These are phyloP conservation scores for Ptilonorhynchus violaceus DNA, from an alignment of 2,113 vertebrate species.

Conservation along the genomic window DNA sequence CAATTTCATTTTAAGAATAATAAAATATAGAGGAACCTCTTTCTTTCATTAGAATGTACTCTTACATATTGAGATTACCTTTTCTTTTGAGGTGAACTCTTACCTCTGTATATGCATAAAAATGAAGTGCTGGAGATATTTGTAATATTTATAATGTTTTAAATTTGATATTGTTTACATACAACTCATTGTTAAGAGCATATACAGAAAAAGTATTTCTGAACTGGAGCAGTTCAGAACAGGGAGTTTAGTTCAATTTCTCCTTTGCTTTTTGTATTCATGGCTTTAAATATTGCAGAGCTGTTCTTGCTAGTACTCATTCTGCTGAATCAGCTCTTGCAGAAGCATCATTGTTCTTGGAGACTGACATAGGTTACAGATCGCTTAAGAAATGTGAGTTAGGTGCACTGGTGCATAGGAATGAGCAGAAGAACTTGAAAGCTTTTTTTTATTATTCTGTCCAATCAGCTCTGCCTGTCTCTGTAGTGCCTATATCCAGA, in stretches of 20 bases:
- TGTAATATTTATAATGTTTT: not conserved
- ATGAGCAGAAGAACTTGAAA: constrained; percentile 11
- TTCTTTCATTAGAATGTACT: not conserved
- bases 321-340: constrained; percentile 32
- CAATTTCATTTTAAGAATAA: not conserved
- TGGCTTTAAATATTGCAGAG: not conserved
- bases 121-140: not conserved
- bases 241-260: not conserved
- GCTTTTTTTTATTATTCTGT: not conserved
- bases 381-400: constrained; percentile 25
- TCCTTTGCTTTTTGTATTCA: not conserved
- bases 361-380: constrained; percentile 24
- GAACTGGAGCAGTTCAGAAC: not conserved
- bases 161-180: not conserved
- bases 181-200: not conserved
- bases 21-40: not conserved
- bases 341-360: constrained; percentile 10
- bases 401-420: not conserved
- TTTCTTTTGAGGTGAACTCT: not conserved
- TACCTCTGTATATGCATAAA: not conserved
- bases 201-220: not conserved
- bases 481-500: not conserved
- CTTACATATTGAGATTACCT: not conserved
- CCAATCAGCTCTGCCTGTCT: not conserved
- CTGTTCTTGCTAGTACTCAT: not conserved